Base-by-base conservation (phyloP, 2,888 invertebrate genomes). In the Cataglyphis rosenhaueri region DNA sequence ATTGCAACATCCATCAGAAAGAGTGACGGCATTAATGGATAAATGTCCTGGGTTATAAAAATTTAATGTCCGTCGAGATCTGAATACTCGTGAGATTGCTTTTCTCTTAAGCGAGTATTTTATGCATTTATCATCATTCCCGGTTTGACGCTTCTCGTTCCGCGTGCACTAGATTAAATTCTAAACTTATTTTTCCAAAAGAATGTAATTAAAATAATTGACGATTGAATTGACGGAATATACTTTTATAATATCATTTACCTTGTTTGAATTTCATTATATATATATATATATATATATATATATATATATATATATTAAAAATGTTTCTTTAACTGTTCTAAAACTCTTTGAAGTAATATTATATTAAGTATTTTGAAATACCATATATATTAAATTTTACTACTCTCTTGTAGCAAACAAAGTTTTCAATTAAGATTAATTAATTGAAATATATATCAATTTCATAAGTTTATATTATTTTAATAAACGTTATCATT, bases 31-130 rank as follows among this genome's bases (percentile, higher is more conserved):
- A 79, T 79, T 79, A 79, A 79, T 41, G 78, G 73, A 79, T 79
- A 79, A 79, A 71, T 59, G 78, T 71, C 73, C 59, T 59, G 32
- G 59, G 78, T 38, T 79, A 79, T 79, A 79, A 79, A 79, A 79
- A 79, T 79, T 79, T 79, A 79, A 79, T 59, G 78, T 79, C 59
- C 73, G 73, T 71, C 35, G 73, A 71, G 78, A 79, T 79, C 78
- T 71, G 78, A 79, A 79, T 79, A 79, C 78, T 79, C 78, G 78
- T 59, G 78, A 79, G 78, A 79, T 79, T 71, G 73, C 78, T 79
- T 79, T 79, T 79, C 78, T 79, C 59, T 79, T 79, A 71, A 71
- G 73, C 78, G 59, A 59, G 21, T 79, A 79, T 79, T 78, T 78
- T 78, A 78, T 78, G 71, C 78, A 78, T 78, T 78, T 78, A 78